phyloP scores from a whole-genome alignment of 2,113 vertebrate species.

The Heterocephalus glaber region DNA sequence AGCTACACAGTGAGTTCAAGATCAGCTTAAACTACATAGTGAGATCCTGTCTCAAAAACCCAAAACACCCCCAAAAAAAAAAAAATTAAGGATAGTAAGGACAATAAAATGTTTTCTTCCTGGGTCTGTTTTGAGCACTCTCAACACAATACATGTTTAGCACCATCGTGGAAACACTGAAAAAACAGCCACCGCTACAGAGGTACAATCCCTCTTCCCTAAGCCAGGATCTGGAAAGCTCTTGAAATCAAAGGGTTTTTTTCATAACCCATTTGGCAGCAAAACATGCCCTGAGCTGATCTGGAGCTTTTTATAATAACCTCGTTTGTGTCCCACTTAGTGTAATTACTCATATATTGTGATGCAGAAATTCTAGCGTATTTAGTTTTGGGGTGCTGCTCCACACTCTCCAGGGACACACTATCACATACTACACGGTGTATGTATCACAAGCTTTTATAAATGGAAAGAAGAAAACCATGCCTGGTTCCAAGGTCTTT shows the following conservation, averaged over 20 bases:
- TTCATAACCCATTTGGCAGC: conserved; percentile 19
- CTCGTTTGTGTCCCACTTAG: background rate
- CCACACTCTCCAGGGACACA: background rate
- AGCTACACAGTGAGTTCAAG: background rate
- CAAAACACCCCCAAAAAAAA: background rate
- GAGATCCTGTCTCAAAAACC: background rate
- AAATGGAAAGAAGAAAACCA: background rate
- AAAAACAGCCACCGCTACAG: background rate
- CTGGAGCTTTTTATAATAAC: background rate
- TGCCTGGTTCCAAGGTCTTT: background rate
- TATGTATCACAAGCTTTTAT: background rate
- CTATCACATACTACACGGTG: background rate
- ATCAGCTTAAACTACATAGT: background rate
- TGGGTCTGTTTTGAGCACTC: background rate
- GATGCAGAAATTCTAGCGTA: background rate
- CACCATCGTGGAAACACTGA: background rate
- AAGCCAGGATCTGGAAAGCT: background rate
- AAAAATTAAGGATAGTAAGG: background rate
- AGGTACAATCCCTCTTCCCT: background rate
- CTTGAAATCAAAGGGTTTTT: background rate
- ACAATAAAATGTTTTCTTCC: background rate
- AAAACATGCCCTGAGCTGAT: conserved; percentile 24
- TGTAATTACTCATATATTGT: background rate
- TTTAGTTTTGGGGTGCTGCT: background rate
- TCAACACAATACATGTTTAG: background rate